These are phyloP conservation scores for Lepisosteus oculatus DNA, from an alignment of 2,113 vertebrate genomes.

Conservation along the genomic window DNA sequence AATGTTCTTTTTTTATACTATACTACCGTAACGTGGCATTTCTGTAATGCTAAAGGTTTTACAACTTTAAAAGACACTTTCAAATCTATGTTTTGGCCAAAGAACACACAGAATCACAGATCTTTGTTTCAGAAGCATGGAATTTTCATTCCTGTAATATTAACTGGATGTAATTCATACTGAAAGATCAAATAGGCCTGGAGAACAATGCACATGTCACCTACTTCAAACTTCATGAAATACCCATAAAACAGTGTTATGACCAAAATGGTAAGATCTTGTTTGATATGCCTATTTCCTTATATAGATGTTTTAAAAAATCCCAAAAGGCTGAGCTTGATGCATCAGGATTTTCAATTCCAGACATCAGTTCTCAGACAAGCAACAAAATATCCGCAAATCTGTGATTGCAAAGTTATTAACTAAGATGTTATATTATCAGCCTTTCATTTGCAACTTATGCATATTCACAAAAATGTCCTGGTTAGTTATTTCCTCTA, in stretches of 20 bases:
- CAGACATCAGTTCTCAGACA: background rate
- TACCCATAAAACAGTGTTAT: slow-evolving; percentile 7
- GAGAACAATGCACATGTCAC: background rate
- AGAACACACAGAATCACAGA: slow-evolving; percentile 6
- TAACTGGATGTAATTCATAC: slow-evolving; percentile 9
- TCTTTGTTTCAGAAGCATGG: background rate
- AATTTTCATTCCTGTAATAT: slow-evolving; percentile 18
- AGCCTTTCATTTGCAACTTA: no score
- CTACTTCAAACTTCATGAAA: slow-evolving; percentile 1
- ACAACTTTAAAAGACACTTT: background rate
- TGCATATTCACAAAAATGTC: no score
- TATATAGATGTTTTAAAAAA: background rate
- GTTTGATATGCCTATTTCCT: background rate
- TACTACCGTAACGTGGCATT: slow-evolving; percentile 2
- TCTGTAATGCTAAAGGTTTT: slow-evolving; percentile 1
- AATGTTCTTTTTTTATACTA: background rate
- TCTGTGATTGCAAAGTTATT: background rate
- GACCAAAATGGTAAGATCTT: background rate
- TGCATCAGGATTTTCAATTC: background rate
- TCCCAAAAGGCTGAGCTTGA: background rate
- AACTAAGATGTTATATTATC: no score
- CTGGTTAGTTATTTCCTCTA: no score
- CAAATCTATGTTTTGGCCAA: slow-evolving; percentile 9
- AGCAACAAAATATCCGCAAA: background rate
- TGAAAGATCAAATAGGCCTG: slow-evolving; percentile 9